Conservation (phyloP, 2,888 invertebrate genomes). For the Drosophila anomelani region DNA sequence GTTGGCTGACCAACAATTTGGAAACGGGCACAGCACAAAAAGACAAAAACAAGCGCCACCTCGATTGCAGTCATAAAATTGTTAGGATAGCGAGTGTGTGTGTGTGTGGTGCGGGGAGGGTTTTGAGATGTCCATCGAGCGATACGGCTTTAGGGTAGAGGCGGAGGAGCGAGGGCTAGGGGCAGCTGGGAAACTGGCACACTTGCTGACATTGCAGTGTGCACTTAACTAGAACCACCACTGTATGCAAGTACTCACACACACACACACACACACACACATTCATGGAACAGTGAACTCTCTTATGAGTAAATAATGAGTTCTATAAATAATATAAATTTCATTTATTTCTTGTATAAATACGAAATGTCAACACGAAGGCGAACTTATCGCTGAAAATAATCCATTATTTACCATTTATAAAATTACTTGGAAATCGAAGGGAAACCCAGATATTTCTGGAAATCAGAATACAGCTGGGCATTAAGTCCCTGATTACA, state of each 20-base stretch:
- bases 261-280: neutral
- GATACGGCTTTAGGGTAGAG: constrained; percentile 7
- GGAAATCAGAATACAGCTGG: neutral
- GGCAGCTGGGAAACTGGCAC: constrained; percentile 38
- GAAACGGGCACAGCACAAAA: constrained; percentile 29
- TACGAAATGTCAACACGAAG: neutral
- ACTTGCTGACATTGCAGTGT: constrained; percentile 43
- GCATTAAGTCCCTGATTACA: neutral
- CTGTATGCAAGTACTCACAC: constrained; percentile 19
- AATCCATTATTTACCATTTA: constrained; percentile 1
- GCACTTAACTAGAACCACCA: constrained; percentile 44
- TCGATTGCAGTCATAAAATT: constrained; percentile 33
- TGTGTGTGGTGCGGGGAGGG: constrained; percentile 16
- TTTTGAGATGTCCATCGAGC: constrained; percentile 33
- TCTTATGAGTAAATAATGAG: neutral
- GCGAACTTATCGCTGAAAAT: constrained; percentile 1
- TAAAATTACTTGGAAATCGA: neutral
- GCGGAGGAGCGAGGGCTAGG: constrained; percentile 10
- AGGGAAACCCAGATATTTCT: neutral
- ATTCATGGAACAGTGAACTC: neutral
- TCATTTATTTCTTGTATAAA: neutral
- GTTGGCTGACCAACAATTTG: constrained; percentile 33
- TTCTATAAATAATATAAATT: constrained; percentile 5
- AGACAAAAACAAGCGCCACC: constrained; percentile 32
- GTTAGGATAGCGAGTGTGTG: constrained; percentile 4